Evolutionary conservation across 1,140 invertebrate genomes (phyloP).

Genomic region (Vanessa tameamea): DNA sequence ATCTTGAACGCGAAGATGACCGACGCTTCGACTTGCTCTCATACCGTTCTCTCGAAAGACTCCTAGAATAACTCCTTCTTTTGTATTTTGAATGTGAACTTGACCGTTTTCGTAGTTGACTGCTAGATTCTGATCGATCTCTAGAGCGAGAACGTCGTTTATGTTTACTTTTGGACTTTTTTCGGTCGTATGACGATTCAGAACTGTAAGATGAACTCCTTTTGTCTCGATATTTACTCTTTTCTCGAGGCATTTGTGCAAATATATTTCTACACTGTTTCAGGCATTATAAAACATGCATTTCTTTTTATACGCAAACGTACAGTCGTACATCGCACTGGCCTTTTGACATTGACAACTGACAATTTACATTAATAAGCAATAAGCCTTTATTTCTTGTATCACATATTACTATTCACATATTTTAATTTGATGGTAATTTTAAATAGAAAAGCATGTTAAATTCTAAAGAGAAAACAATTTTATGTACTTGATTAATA

Average conservation of each 20-base stretch:
- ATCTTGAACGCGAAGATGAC: slow-evolving; percentile 57
- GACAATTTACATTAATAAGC: too few species aligned
- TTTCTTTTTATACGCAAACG: neutral
- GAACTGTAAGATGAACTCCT: slow-evolving; percentile 69
- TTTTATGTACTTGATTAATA: too few species aligned
- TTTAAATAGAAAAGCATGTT: too few species aligned
- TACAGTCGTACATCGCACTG: too few species aligned
- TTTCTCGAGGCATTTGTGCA: slow-evolving; percentile 65
- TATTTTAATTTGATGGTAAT: neutral
- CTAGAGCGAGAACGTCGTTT: slow-evolving; percentile 63
- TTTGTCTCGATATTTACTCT: slow-evolving; percentile 63
- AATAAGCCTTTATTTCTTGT: neutral
- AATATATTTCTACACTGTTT: neutral
- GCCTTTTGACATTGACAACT: too few species aligned
- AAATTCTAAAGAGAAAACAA: too few species aligned
- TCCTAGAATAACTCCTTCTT: slow-evolving; percentile 67
- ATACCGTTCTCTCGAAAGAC: slow-evolving; percentile 65
- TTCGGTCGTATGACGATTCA: slow-evolving; percentile 69
- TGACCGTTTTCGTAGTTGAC: slow-evolving; percentile 59
- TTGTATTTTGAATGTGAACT: slow-evolving; percentile 56
- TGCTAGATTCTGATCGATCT: slow-evolving; percentile 64
- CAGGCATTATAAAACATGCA: neutral
- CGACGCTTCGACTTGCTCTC: slow-evolving; percentile 60
- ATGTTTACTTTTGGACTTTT: slow-evolving; percentile 69
- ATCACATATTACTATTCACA: neutral